Base-by-base conservation (phyloP, 2,113 vertebrate genomes). In the Pachyramphus minor region DNA sequence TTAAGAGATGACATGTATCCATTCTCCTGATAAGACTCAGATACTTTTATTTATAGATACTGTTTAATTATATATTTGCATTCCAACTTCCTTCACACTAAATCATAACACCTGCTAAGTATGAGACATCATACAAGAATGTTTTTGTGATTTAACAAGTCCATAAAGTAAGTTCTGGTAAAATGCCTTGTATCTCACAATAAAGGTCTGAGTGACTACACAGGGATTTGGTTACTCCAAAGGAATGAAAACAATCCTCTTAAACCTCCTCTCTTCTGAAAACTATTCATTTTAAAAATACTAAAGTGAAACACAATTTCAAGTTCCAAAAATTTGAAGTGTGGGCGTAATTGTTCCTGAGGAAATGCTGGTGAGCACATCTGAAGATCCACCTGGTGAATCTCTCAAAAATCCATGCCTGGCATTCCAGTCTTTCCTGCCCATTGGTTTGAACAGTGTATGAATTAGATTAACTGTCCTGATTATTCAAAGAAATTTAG, bases 401-500 rank as follows among this genome's bases (percentile, higher is more conserved):
- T 84, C 80, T 90, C 69, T 67, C 1, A 0, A 63, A 78, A 92
- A 83, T 76, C 88, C 81, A 90, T 31, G 41, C 55, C 63, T 89
- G 86, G 71, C 67, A 69, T 86, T 90, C 47, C 84, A 56, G 1
- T 71, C 84, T 92, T 93, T 91, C 74, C 72, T 87, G 35, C 67
- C 67, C 88, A 73, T 53, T 62, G 60, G 92, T 94, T 97, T 96
- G 94, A 96, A 94, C 66, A 75, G 81, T 71, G 60, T 25, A 91
- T 93, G 95, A 97, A 96, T 97, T 96, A 97, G 92, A 98, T 97
- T 96, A 97, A 97, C 87, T 96, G 84, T 86, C 74, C 89, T 41
- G 81, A 97, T 98, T 97, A 97, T 95, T 97, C 95, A 96, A 93
- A 98, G 89, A 96, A 97, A 97, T 97, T 98, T 95, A 96, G 95